Percentiles rank a stretch among this genome's conserved stretches.
These are phyloP conservation scores for Dasysyrphus tricinctus DNA, from an alignment of 2,888 invertebrate species.

Conservation along the genomic window DNA sequence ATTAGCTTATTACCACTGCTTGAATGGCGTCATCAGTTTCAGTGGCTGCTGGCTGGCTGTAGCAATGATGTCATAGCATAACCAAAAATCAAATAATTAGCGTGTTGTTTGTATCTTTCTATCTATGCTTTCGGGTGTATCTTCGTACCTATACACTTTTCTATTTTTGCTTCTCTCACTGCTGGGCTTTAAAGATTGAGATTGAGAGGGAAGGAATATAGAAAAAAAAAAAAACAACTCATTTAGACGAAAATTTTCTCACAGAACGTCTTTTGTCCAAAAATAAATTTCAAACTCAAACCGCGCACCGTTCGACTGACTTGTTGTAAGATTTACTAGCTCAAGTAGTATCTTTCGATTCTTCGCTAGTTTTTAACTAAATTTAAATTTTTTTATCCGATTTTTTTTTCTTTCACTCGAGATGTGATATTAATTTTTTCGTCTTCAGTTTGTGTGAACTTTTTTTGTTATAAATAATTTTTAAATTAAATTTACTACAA, in stretches of 20 bases:
- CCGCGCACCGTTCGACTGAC: constrained; percentile 38
- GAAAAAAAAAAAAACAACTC: constrained; percentile 46
- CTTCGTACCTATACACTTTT: constrained; percentile 57
- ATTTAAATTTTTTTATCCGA: constrained; percentile 4
- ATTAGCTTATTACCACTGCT: constrained; percentile 6
- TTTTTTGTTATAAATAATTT: neutral
- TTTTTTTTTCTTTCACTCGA: constrained; percentile 18
- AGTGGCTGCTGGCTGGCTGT: constrained; percentile 1
- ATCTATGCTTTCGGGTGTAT: constrained; percentile 24
- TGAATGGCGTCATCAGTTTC: constrained; percentile 4
- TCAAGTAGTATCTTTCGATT: constrained; percentile 53
- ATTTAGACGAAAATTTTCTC: constrained; percentile 43
- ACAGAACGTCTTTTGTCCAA: constrained; percentile 49
- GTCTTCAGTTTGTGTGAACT: neutral
- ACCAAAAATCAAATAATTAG: constrained; percentile 26
- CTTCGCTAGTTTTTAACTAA: constrained; percentile 40
- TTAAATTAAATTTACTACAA: constrained; percentile 8
- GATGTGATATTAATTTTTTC: constrained; percentile 37
- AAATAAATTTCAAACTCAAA: constrained; percentile 68
- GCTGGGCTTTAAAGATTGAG: constrained; percentile 32
- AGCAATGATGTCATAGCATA: constrained; percentile 64
- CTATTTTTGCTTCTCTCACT: constrained; percentile 61
- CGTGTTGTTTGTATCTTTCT: constrained; percentile 16
- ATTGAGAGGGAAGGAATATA: constrained; percentile 20
- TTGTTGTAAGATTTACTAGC: constrained; percentile 58